phyloP scores from a whole-genome alignment of 1,140 invertebrate genomes.

The Nasonia giraulti region DNA sequence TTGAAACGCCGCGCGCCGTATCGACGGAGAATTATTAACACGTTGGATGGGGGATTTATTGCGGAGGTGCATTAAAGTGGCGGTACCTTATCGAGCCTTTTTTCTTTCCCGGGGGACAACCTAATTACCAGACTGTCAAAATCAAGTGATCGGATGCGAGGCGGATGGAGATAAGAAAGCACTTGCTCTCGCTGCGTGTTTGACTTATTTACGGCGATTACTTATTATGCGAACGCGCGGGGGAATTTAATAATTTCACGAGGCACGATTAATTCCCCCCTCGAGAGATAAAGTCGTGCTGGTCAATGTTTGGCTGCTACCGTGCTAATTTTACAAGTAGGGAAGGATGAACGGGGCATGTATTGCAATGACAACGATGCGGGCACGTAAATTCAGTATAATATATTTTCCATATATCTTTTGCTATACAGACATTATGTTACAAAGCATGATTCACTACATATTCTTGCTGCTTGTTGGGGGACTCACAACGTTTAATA shows the following conservation, averaged over 20 bases:
- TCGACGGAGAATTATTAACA: constrained; percentile 35
- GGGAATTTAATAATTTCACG: too few relatives aligned
- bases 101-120: neutral
- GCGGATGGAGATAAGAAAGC: neutral
- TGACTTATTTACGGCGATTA: too few relatives aligned
- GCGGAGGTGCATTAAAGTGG: neutral
- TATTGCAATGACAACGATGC: neutral
- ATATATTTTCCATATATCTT: constrained; percentile 75
- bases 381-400: constrained; percentile 72
- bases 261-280: too few relatives aligned
- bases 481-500: constrained; percentile 46
- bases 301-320: too few relatives aligned
- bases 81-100: neutral
- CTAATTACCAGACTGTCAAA: neutral
- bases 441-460: constrained; percentile 73
- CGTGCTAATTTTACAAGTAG: neutral
- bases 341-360: neutral
- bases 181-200: too few relatives aligned
- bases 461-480: constrained; percentile 48
- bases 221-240: too few relatives aligned
- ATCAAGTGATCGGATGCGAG: neutral
- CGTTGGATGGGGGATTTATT: neutral
- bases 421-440: constrained; percentile 75
- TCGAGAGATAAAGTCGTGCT: neutral
- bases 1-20: neutral